These are phyloP conservation scores for Gadus macrocephalus DNA, from an alignment of 2,113 vertebrate genomes.

Conservation along the genomic window DNA sequence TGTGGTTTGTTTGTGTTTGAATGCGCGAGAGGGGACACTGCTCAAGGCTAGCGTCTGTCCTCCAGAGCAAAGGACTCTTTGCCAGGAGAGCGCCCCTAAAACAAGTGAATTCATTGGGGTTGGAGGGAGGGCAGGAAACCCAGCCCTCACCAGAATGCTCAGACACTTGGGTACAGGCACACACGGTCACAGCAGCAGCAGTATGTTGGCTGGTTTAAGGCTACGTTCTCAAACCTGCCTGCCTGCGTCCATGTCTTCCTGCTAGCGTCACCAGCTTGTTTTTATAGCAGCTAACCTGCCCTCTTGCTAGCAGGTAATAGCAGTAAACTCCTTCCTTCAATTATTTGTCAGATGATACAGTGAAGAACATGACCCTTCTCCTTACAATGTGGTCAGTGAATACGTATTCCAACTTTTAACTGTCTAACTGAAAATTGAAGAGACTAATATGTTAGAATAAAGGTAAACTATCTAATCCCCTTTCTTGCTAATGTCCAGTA, in stretches of 20 bases:
- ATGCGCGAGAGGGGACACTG: constrained; percentile 37
- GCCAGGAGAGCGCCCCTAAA: constrained; percentile 38
- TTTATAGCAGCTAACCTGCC: constrained; percentile 37
- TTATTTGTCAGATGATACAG: too few species aligned
- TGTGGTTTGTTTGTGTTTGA: constrained; percentile 49
- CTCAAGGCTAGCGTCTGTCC: constrained; percentile 54
- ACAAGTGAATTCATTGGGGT: constrained; percentile 58
- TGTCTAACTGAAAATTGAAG: too few species aligned
- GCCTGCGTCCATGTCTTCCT: constrained; percentile 1
- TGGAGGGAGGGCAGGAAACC: constrained; percentile 59
- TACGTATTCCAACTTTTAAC: too few species aligned
- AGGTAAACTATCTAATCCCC: too few species aligned
- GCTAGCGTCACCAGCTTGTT: constrained; percentile 33
- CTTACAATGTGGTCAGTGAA: too few species aligned
- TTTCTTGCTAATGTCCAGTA: too few species aligned
- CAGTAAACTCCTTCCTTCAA: too few species aligned
- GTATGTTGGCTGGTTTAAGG: too few species aligned
- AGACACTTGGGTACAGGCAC: constrained; percentile 11
- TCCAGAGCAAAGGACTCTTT: constrained; percentile 39
- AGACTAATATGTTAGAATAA: too few species aligned
- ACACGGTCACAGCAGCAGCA: too few species aligned
- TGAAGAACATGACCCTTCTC: too few species aligned
- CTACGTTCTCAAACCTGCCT: constrained; percentile 7
- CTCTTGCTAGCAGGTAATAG: background rate
- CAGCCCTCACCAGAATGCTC: constrained; percentile 46